Conservation (phyloP, 2,888 invertebrate genomes). For the Camponotus fellah region DNA sequence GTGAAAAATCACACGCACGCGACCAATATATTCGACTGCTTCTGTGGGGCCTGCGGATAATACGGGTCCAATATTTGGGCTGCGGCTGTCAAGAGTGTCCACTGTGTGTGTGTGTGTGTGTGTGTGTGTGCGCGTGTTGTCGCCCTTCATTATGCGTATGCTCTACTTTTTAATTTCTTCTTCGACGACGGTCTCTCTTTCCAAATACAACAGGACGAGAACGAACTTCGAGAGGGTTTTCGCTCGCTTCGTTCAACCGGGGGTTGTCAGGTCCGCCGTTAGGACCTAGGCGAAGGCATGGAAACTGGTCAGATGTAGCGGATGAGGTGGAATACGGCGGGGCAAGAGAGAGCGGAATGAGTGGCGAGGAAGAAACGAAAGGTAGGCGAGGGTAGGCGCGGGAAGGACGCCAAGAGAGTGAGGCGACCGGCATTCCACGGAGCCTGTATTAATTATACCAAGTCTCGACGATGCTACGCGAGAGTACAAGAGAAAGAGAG, state of each 20-base stretch:
- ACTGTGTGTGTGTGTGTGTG: background rate
- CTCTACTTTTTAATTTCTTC: slow-evolving; percentile 67
- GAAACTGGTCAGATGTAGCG: slow-evolving; percentile 79
- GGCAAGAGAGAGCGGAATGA: slow-evolving; percentile 68
- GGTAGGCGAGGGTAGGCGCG: slow-evolving; percentile 53
- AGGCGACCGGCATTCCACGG: slow-evolving; percentile 85
- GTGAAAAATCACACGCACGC: slow-evolving; percentile 49
- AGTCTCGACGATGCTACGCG: slow-evolving; percentile 80
- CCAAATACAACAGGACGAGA: slow-evolving; percentile 47
- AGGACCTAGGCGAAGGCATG: slow-evolving; percentile 76
- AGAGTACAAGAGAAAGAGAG: slow-evolving; percentile 79
- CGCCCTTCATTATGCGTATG: slow-evolving; percentile 62
- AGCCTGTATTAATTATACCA: slow-evolving; percentile 85
- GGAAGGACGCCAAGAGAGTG: slow-evolving; percentile 77
- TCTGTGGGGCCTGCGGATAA: slow-evolving; percentile 64
- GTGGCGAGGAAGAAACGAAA: slow-evolving; percentile 64
- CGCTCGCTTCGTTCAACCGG: slow-evolving; percentile 24
- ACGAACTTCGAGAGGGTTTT: slow-evolving; percentile 49
- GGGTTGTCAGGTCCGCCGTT: slow-evolving; percentile 65
- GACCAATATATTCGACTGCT: slow-evolving; percentile 44
- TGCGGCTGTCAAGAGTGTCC: slow-evolving; percentile 63
- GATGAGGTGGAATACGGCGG: slow-evolving; percentile 56
- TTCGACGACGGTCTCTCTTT: slow-evolving; percentile 18
- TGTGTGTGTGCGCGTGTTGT: slow-evolving; percentile 49
- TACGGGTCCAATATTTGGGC: slow-evolving; percentile 71